These are phyloP conservation scores for Crotalus viridis DNA, from an alignment of 2,113 vertebrate species.

Conservation along the genomic window DNA sequence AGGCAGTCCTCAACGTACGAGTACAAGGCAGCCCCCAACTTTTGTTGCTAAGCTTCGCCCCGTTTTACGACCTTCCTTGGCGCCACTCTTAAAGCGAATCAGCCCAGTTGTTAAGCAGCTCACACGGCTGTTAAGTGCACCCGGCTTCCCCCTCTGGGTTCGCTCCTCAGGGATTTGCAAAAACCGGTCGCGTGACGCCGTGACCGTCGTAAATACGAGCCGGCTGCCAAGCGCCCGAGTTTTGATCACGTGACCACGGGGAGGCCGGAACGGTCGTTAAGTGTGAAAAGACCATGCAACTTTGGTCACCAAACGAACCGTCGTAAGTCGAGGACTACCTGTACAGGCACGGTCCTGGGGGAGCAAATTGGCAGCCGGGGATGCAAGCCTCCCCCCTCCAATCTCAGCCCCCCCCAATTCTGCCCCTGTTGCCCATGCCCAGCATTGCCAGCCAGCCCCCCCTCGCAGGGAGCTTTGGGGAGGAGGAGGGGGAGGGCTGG, in stretches of 20 bases:
- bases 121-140: no score
- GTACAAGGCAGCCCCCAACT: not conserved
- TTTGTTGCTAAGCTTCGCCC: not conserved
- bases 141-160: no score
- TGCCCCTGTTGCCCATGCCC: no score
- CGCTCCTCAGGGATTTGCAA: no score
- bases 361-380: not conserved
- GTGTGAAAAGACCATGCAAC: not conserved
- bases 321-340: not conserved
- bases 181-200: no score
- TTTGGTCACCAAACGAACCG: not conserved
- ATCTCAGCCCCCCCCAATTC: not conserved
- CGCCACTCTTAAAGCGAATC: not conserved
- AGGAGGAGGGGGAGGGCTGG: not conserved
- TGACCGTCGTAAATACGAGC: not conserved
- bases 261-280: not conserved
- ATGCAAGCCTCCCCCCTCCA: no score
- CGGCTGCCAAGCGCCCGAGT: no score
- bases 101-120: not conserved
- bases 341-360: no score
- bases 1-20: not conserved
- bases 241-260: no score
- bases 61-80: accelerated
- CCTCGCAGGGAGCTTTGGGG: not conserved
- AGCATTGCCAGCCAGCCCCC: not conserved